phyloP scores from a whole-genome alignment of 2,797 vertebrate genomes.

The Notolepis coatsorum region DNA sequence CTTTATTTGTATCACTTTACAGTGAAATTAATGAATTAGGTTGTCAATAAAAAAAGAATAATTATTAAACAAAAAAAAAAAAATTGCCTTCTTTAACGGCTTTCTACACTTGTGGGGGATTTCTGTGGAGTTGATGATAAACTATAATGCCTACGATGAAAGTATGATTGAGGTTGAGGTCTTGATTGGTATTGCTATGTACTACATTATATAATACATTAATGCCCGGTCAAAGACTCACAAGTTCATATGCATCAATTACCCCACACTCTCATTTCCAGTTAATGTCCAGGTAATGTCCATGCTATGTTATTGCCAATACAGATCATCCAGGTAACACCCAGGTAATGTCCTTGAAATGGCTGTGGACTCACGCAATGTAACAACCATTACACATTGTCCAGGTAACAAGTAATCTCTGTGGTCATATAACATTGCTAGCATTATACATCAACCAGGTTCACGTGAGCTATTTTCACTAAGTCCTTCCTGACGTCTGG shows the following conservation, averaged over 20 bases:
- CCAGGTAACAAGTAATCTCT: not conserved
- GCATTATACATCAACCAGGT: constrained; percentile 29
- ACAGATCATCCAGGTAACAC: not conserved
- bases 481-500: constrained; percentile 74
- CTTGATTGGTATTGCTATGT: constrained; percentile 47
- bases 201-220: constrained; percentile 14
- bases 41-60: constrained; percentile 3
- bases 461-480: constrained; percentile 54
- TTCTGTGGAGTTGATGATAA: too few species aligned
- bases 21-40: constrained; percentile 16
- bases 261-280: too few species aligned
- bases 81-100: too few species aligned
- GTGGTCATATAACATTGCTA: not conserved
- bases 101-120: too few species aligned
- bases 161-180: constrained; percentile 27
- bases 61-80: not conserved
- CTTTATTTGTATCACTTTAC: constrained; percentile 48
- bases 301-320: not conserved
- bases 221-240: not conserved
- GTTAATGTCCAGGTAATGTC: constrained; percentile 9
- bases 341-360: constrained; percentile 17
- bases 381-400: constrained; percentile 1
- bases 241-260: too few species aligned
- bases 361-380: not conserved
- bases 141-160: too few species aligned